Conservation (phyloP, 2,113 vertebrate genomes). For the Platichthys flesus region DNA sequence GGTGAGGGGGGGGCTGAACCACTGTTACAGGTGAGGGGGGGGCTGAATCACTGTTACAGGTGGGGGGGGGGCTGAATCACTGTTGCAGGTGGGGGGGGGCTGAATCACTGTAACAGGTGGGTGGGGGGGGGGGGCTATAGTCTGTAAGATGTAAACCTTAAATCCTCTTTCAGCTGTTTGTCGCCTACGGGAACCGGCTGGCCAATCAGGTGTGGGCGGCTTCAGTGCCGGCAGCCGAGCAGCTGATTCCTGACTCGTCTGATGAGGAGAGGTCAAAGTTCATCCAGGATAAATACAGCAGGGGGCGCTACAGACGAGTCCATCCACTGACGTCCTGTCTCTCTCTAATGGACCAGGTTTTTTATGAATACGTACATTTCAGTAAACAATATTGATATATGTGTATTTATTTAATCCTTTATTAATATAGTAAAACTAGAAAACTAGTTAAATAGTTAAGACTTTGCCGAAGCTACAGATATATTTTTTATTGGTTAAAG, state of each 20-base stretch:
- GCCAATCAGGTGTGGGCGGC: conserved; percentile 82
- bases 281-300: conserved; percentile 79
- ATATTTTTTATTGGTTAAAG: too few relatives aligned
- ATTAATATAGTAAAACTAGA: too few relatives aligned
- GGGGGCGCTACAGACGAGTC: conserved; percentile 76
- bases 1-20: conserved; percentile 75
- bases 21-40: conserved; percentile 13
- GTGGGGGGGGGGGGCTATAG: background rate
- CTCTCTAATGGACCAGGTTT: conserved; percentile 78
- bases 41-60: conserved; percentile 44
- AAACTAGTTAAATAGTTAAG: too few relatives aligned
- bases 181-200: conserved; percentile 76
- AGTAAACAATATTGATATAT: background rate
- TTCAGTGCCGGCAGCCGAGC: conserved; percentile 69
- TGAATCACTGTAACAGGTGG: conserved; percentile 44
- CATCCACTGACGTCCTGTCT: conserved; percentile 73
- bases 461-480: too few relatives aligned
- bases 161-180: conserved; percentile 74
- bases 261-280: conserved; percentile 73
- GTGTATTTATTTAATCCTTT: too few relatives aligned
- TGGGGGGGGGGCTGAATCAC: too few relatives aligned
- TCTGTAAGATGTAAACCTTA: background rate
- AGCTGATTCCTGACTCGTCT: conserved; percentile 68
- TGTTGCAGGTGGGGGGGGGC: conserved; percentile 36
- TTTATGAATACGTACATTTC: background rate